phyloP scores from a whole-genome alignment of 2,797 vertebrate genomes.

The Lepus townsendii region DNA sequence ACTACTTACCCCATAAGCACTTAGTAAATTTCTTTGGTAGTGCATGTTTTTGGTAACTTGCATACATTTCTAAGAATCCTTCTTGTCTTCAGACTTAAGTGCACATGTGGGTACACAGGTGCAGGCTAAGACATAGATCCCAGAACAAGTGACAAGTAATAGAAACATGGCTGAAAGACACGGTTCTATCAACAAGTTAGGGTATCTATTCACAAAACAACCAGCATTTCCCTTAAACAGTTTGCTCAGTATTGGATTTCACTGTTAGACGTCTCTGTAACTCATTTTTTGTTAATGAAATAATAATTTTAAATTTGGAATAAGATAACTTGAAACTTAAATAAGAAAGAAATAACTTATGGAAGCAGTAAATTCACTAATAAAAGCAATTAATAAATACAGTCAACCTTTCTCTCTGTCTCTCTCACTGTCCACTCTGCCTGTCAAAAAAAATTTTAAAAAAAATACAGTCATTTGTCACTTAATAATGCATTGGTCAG shows the following conservation, averaged over 20 bases:
- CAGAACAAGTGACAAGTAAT: neutral
- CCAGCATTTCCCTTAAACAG: neutral
- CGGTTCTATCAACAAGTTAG: neutral
- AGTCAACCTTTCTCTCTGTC: no score
- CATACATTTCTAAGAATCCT: neutral
- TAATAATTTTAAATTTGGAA: neutral
- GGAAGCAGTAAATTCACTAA: neutral
- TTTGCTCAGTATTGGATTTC: neutral
- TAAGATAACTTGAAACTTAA: conserved; percentile 1
- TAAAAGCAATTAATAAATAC: neutral
- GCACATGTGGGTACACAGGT: neutral
- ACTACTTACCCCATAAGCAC: neutral
- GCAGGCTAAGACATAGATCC: neutral
- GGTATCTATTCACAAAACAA: neutral
- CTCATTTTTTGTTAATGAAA: neutral
- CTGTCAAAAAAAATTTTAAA: neutral
- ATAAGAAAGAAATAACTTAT: neutral
- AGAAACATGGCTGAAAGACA: neutral
- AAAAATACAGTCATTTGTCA: neutral
- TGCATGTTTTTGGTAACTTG: neutral
- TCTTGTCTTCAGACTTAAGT: neutral
- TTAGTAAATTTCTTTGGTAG: neutral
- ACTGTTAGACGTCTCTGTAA: neutral
- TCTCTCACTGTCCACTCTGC: no score
- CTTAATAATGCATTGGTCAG: no score